Evolutionary conservation across 2,113 vertebrate genomes (phyloP), one percentile per base, ranked within the genome.

Genomic region (Aplodontia rufa): DNA sequence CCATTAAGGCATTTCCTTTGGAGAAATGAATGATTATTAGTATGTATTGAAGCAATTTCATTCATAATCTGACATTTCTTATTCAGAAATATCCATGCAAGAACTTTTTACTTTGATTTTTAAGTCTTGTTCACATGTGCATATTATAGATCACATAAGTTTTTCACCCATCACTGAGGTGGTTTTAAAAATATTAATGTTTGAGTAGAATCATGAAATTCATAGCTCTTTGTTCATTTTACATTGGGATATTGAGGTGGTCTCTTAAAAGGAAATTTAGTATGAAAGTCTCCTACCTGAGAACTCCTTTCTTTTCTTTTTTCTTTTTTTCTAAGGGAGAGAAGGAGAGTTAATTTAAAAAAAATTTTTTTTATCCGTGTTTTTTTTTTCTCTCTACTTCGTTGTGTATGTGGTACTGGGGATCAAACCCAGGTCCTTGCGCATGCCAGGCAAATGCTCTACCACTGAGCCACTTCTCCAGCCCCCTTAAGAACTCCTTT

Each of bases 91-190:
- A 60, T 28, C 58, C 24, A 16, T 22, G 8, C 24, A 91, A 91
- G 24, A 91, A 68, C 17, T 68, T 68, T 32, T 74, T 62, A 83
- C n/a, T 93, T 69, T 75, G 66, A 60, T 66, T 13, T 89, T 69
- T 86, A 62, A 76, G 3, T 94, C 55, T 58, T 51, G 32, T 76
- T 88, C 66, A 40, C 80, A 58, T 71, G 8, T 83, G 10, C 88
- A 51, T 81, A 40, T 78, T 80, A 60, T 35, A 76, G 69, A 71
- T 79, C 55, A 81, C n/a, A 78, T 72, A 90, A 90, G 11, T 55
- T 80, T 87, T 91, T 68, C 30, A 97, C 24, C 51, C 30, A 97
- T 19, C 51, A 51, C 40, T 87, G 49, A 87, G 40, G 10, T 64
- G 5, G 22, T 86, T 91, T 85, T 89, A 51, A 85, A 95, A 64